These are phyloP conservation scores for Mungos mungo DNA, from an alignment of 2,113 vertebrate genomes.

Conservation along the genomic window DNA sequence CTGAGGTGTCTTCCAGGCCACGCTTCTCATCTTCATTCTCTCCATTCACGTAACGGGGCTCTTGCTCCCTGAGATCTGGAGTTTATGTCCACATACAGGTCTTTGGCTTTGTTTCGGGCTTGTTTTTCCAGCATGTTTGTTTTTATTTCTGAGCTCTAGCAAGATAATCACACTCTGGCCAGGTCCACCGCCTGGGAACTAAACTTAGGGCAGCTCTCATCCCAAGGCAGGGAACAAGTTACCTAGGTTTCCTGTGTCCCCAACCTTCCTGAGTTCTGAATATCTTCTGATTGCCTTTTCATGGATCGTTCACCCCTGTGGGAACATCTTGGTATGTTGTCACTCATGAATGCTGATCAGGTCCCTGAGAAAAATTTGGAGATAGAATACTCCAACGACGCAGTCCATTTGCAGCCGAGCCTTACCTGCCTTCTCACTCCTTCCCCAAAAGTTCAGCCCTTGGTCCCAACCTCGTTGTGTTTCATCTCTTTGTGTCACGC, in stretches of 20 bases:
- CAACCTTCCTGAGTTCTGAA: neutral
- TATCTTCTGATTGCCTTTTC: neutral
- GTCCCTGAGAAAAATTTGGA: neutral
- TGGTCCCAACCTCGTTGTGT: neutral
- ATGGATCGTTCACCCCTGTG: neutral
- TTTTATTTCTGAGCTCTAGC: neutral
- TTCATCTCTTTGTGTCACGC: neutral
- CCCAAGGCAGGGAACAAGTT: neutral
- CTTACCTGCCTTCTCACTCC: neutral
- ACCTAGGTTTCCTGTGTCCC: neutral
- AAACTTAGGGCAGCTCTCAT: neutral
- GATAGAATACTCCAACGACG: neutral
- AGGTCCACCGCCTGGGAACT: neutral
- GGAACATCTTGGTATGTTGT: neutral
- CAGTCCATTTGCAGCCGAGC: neutral
- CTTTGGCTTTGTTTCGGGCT: neutral
- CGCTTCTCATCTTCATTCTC: neutral
- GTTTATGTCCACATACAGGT: neutral
- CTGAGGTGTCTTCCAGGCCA: neutral
- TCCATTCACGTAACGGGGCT: neutral
- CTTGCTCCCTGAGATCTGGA: neutral
- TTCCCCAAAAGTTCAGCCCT: neutral
- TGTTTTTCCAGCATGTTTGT: neutral
- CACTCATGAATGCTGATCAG: neutral
- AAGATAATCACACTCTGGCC: neutral